Evolutionary conservation across 2,797 vertebrate species (phyloP), one percentile per base, ranked within the genome.

Genomic region (Pelodytes ibericus): DNA sequence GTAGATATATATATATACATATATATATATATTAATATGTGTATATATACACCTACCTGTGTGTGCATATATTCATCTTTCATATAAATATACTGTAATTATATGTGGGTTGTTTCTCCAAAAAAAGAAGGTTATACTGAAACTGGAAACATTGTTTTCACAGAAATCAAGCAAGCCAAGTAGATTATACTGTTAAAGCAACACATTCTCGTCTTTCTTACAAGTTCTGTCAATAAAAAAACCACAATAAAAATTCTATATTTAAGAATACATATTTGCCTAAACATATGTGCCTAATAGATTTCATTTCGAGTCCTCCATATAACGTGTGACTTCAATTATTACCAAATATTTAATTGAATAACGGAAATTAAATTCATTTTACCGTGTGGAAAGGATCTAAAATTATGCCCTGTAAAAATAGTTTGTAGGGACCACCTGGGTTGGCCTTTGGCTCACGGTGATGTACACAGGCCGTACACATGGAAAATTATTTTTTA

Each of bases 291-390:
- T 89, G 82, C 85, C 90, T 88, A 90, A 86, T 83, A 86, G 77
- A 90, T 89, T 85, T 81, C 83, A 88, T 87, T n/a, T 85, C 86
- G 82, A 77, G 87, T 88, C 83, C 79, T 86, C 88, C 81, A 83
- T 87, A 89, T 88, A 86, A 87, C 81, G 80, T 84, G 31, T 63
- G 81, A 81, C 81, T 83, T 84, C 82, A 85, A 80, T 86, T 90
- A 86, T 88, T 89, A 90, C 87, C 88, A 87, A 85, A 85, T 88
- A 88, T 88, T 89, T 89, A 91, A 91, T 90, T 90, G 86, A 90
- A 85, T 87, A 80, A 82, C 88, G 86, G 86, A 83, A 89, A 88
- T 85, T 81, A 87, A 92, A 90, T 80, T 77, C 64, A 0, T 80
- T 89, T n/a, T 83, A 88, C 84, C 88, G 88, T 85, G 88, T 79